Percentiles rank a stretch among this genome's conserved stretches.
Evolutionary conservation across 2,113 vertebrate genomes (phyloP).

Genomic region (Collichthys lucidus): DNA sequence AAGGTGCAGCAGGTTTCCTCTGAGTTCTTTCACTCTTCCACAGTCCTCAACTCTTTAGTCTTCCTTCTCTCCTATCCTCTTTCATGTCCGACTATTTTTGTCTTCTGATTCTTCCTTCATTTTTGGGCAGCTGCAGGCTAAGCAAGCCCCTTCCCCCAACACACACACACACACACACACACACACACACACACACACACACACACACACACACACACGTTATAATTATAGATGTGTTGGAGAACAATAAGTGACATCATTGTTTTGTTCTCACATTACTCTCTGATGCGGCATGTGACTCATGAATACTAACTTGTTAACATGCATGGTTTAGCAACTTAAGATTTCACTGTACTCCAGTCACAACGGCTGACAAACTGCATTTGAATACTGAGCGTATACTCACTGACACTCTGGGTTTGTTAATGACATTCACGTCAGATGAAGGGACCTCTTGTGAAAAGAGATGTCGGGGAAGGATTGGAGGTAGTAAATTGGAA

Average conservation of each 20-base stretch:
- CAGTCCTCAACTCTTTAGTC: constrained; percentile 47
- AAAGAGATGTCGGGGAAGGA: neutral
- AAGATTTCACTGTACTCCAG: neutral
- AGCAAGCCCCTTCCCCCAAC: constrained; percentile 31
- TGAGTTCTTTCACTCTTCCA: constrained; percentile 27
- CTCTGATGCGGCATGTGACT: constrained; percentile 41
- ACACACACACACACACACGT: neutral
- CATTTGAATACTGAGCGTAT: neutral
- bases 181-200: constrained; percentile 23
- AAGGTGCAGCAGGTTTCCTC: constrained; percentile 7
- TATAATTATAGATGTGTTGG: constrained; percentile 69
- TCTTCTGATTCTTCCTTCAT: constrained; percentile 75
- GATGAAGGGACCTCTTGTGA: neutral
- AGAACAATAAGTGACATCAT: constrained; percentile 75
- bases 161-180: constrained; percentile 11
- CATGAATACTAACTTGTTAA: constrained; percentile 26
- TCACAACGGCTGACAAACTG: neutral
- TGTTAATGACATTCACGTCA: neutral
- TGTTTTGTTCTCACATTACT: constrained; percentile 66
- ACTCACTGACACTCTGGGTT: neutral
- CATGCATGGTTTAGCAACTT: neutral
- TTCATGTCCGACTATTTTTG: constrained; percentile 78
- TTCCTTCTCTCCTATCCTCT: constrained; percentile 69
- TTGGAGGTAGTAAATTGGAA: neutral
- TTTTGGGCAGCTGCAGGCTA: constrained; percentile 75